These are phyloP conservation scores for Chesias legatella DNA, from an alignment of 2,888 invertebrate species.

Conservation along the genomic window DNA sequence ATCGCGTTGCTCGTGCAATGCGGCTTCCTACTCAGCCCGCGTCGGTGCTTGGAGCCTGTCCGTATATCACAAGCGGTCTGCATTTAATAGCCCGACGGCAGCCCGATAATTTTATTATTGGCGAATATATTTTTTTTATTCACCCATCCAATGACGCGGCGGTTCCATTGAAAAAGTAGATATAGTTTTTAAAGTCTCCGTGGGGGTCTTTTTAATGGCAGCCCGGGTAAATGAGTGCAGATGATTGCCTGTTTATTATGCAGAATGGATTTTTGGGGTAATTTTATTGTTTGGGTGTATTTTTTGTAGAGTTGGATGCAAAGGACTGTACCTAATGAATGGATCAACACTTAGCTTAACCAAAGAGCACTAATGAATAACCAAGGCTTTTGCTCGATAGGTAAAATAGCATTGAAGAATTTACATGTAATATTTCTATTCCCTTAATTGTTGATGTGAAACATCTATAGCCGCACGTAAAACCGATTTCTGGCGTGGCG, in stretches of 20 bases:
- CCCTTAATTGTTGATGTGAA: no score
- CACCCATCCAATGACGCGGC: conserved; percentile 57
- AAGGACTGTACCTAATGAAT: no score
- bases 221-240: conserved; percentile 36
- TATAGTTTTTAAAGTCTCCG: conserved; percentile 49
- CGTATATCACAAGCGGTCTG: conserved; percentile 74
- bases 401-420: no score
- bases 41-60: conserved; percentile 45
- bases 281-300: conserved; percentile 27
- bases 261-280: conserved; percentile 23
- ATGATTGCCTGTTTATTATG: conserved; percentile 44
- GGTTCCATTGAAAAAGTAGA: conserved; percentile 64
- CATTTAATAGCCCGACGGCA: conserved; percentile 73
- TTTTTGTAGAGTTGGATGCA: conserved; percentile 17
- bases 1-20: conserved; percentile 30
- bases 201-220: conserved; percentile 42
- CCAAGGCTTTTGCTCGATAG: no score
- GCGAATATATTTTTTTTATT: conserved; percentile 59
- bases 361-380: no score
- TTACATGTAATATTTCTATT: no score
- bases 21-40: conserved; percentile 28
- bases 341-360: no score
- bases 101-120: conserved; percentile 78
- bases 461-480: no score
- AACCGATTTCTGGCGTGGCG: no score